phyloP scores from a whole-genome alignment of 1,140 invertebrate genomes.

The Dendroctonus valens region DNA sequence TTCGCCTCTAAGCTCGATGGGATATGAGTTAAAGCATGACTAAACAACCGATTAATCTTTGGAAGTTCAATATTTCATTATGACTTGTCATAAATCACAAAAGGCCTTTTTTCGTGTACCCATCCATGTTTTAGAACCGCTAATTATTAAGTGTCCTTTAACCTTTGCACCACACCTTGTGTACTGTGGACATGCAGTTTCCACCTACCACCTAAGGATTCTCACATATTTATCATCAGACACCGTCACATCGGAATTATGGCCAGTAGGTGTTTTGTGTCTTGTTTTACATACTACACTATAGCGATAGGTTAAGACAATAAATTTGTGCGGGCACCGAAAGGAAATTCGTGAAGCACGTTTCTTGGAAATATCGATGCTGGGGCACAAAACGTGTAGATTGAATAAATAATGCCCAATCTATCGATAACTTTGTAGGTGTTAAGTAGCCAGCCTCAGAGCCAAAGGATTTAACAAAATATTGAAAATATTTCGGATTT shows the following conservation, averaged over 20 bases:
- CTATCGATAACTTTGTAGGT: too few species aligned
- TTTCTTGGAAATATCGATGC: neutral
- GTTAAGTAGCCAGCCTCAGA: too few species aligned
- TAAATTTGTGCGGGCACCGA: slow-evolving; percentile 9
- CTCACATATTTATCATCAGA: slow-evolving; percentile 16
- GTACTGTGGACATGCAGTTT: neutral
- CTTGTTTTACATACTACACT: slow-evolving; percentile 6
- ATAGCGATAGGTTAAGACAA: slow-evolving; percentile 1
- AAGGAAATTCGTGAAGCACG: slow-evolving; percentile 16
- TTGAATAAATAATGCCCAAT: too few species aligned
- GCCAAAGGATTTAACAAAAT: too few species aligned
- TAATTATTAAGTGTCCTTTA: slow-evolving; percentile 17
- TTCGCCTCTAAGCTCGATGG: too few species aligned
- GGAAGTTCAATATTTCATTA: too few species aligned
- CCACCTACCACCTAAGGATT: slow-evolving; percentile 9
- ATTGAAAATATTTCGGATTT: too few species aligned
- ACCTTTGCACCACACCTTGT: slow-evolving; percentile 7
- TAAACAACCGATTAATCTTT: too few species aligned
- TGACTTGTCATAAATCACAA: slow-evolving; percentile 6
- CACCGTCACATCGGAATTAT: slow-evolving; percentile 6
- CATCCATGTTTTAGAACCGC: slow-evolving; percentile 2
- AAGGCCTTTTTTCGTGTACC: neutral
- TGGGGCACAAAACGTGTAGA: too few species aligned
- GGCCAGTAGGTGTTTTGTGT: slow-evolving; percentile 9
- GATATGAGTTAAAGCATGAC: too few species aligned